These are phyloP conservation scores for Caenorhabditis uteleia DNA, from an alignment of 2,888 invertebrate genomes.

Conservation along the genomic window DNA sequence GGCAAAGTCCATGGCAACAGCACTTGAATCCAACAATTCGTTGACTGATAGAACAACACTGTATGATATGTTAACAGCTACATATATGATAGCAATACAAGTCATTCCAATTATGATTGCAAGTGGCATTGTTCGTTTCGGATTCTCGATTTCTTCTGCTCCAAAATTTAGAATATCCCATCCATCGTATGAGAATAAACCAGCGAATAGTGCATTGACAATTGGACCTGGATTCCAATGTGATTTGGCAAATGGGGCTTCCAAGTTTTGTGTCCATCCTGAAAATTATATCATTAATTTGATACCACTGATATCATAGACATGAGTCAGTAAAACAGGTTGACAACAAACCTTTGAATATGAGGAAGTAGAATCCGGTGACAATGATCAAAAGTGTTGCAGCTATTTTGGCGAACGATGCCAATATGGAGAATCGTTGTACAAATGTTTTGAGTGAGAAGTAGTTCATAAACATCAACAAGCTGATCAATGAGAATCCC, in stretches of 20 bases:
- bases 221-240: constrained; percentile 40
- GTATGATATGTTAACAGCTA: constrained; percentile 63
- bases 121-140: constrained; percentile 64
- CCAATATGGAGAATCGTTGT: constrained; percentile 63
- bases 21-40: constrained; percentile 48
- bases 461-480: constrained; percentile 66
- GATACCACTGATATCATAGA: background rate
- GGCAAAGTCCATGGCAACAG: constrained; percentile 64
- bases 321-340: too few relatives aligned
- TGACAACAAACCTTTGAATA: constrained; percentile 40
- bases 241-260: constrained; percentile 43
- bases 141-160: constrained; percentile 65
- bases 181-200: constrained; percentile 62
- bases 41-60: constrained; percentile 56
- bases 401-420: constrained; percentile 61
- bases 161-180: constrained; percentile 69
- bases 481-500: constrained; percentile 55
- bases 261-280: constrained; percentile 32
- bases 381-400: constrained; percentile 58
- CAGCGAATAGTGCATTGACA: constrained; percentile 63
- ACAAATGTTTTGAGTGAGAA: constrained; percentile 66
- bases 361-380: constrained; percentile 60
- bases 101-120: constrained; percentile 66
- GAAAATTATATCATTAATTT: background rate
- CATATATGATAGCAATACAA: constrained; percentile 58